Percentiles rank a stretch among this genome's conserved stretches.
phyloP scores from a whole-genome alignment of 2,797 vertebrate genomes.

The Pelobates cultripes region DNA sequence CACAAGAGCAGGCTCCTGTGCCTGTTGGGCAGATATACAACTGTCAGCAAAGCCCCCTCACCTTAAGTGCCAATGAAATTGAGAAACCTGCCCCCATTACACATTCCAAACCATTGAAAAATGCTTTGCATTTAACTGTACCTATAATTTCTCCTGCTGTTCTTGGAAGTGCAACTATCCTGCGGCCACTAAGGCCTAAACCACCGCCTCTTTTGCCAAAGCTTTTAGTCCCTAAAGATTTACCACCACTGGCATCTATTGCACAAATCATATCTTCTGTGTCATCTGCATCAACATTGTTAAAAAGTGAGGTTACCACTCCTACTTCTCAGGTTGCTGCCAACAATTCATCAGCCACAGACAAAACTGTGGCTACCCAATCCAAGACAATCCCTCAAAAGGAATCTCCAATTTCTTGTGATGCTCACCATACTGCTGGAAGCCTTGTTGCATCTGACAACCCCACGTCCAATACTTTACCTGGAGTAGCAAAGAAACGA shows the following conservation, averaged over 20 bases:
- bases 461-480: background rate
- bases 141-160: constrained; percentile 72
- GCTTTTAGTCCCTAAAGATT: constrained; percentile 78
- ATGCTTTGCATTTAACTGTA: constrained; percentile 73
- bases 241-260: constrained; percentile 92
- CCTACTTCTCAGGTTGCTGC: constrained; percentile 48
- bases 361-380: constrained; percentile 63
- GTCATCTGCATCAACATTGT: constrained; percentile 85
- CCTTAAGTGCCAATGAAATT: constrained; percentile 62
- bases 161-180: constrained; percentile 69
- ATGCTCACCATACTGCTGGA: constrained; percentile 51
- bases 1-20: constrained; percentile 66
- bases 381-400: constrained; percentile 60
- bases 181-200: constrained; percentile 84
- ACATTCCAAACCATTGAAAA: constrained; percentile 69
- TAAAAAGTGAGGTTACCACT: constrained; percentile 76
- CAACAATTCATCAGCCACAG: constrained; percentile 56
- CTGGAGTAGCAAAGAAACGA: constrained; percentile 71
- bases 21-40: constrained; percentile 61
- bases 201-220: constrained; percentile 86
- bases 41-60: constrained; percentile 60
- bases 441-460: constrained; percentile 63
- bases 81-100: constrained; percentile 69
- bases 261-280: constrained; percentile 97
- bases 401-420: constrained; percentile 60